phyloP scores from a whole-genome alignment of 2,888 invertebrate species.

The Tipula helvola region DNA sequence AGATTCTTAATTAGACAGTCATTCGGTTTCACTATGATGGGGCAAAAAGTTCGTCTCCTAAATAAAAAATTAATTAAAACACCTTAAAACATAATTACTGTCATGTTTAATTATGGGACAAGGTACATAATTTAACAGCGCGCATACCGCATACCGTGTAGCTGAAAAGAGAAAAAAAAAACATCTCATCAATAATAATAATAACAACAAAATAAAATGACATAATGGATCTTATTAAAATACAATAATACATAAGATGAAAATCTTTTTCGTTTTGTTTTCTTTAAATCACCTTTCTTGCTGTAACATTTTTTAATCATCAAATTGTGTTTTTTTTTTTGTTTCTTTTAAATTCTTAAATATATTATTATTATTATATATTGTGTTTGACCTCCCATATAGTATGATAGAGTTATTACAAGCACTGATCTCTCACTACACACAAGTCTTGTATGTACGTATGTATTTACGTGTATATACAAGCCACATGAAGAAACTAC shows the following conservation, averaged over 20 bases:
- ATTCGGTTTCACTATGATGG: not conserved
- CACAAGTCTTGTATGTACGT: not conserved
- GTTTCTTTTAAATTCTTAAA: not conserved
- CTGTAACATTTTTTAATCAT: conserved; percentile 8
- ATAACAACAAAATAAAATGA: not conserved
- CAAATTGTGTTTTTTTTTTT: not conserved
- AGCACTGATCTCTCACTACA: conserved; percentile 18
- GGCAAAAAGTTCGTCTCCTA: not conserved
- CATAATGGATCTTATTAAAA: conserved; percentile 4
- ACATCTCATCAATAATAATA: not conserved
- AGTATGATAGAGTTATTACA: conserved; percentile 36
- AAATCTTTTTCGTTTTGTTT: not conserved
- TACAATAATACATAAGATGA: not conserved
- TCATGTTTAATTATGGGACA: not conserved
- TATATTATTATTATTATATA: not conserved
- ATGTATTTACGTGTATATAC: not conserved
- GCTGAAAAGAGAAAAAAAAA: not conserved
- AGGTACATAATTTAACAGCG: not conserved
- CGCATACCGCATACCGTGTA: not conserved
- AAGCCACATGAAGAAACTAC: not conserved
- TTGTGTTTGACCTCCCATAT: conserved; percentile 30
- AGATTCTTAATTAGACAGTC: not conserved
- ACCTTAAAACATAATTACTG: not conserved
- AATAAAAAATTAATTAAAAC: not conserved
- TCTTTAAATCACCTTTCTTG: not conserved